phyloP scores from a whole-genome alignment of 2,113 vertebrate genomes.

The Suricata suricatta region DNA sequence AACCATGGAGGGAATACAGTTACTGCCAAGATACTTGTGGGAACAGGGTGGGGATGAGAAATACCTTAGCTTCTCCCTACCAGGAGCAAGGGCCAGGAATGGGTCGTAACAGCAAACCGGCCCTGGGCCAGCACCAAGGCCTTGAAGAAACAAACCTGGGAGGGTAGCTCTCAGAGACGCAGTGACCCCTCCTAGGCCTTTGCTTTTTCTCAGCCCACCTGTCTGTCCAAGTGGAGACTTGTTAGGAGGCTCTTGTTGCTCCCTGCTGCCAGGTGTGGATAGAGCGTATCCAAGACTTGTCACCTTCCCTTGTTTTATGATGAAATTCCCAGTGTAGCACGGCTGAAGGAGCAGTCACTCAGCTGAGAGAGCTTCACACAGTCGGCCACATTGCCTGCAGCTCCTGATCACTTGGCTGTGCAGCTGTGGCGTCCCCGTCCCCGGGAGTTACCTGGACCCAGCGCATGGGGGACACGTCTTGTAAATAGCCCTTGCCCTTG shows the following conservation, averaged over 20 bases:
- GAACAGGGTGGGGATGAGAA: background rate
- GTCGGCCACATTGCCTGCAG: background rate
- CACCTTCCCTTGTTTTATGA: background rate
- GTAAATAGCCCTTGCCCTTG: background rate
- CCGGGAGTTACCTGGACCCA: background rate
- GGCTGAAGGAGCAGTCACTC: background rate
- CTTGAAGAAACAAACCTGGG: background rate
- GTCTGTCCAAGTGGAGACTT: background rate
- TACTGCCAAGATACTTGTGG: background rate
- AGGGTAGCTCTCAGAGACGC: background rate
- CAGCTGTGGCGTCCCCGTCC: background rate
- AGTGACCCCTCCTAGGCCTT: background rate
- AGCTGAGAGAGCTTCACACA: background rate
- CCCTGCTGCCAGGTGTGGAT: background rate
- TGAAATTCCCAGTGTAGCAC: background rate
- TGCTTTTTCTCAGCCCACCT: background rate
- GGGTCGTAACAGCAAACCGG: background rate
- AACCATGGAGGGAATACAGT: background rate
- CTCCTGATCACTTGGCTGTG: background rate
- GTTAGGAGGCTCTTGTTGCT: background rate
- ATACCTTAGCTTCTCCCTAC: background rate
- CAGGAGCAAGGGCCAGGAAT: background rate
- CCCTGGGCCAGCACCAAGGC: background rate
- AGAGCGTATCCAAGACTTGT: background rate
- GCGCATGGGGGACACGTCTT: fast-evolving